Evolutionary conservation across 2,888 invertebrate species (phyloP).

Genomic region (Colletes collaris): DNA sequence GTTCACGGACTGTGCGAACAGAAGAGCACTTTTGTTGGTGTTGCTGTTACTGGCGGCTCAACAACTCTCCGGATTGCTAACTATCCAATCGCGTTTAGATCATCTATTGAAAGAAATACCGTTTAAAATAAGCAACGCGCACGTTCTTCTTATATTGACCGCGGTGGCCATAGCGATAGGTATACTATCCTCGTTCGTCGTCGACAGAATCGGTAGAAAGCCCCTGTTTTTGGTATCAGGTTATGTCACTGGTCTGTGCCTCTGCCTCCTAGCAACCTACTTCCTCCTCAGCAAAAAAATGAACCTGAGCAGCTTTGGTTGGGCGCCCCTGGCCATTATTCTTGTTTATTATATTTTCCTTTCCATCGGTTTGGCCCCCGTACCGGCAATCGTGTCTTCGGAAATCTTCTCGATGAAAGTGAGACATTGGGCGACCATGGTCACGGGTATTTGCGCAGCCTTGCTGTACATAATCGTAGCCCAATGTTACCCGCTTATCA

Average conservation of each 20-base stretch:
- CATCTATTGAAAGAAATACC: conserved; percentile 8
- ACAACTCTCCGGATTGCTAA: conserved; percentile 46
- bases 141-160: conserved; percentile 9
- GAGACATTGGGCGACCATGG: conserved; percentile 56
- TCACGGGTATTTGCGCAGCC: conserved; percentile 47
- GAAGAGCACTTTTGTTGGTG: conserved; percentile 36
- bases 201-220: conserved; percentile 59
- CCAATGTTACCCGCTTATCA: conserved; percentile 38
- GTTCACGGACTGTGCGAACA: conserved; percentile 20
- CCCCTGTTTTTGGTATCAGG: conserved; percentile 38
- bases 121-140: not conserved
- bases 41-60: conserved; percentile 46
- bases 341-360: conserved; percentile 14
- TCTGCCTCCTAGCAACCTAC: conserved; percentile 20
- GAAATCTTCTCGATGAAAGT: conserved; percentile 60
- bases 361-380: conserved; percentile 43
- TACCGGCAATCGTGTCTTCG: conserved; percentile 51
- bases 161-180: not conserved
- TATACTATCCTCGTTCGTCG: not conserved
- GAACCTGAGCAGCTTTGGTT: not conserved
- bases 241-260: conserved; percentile 19
- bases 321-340: conserved; percentile 35
- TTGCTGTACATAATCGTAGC: conserved; percentile 23
- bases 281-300: not conserved
- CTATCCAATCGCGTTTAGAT: conserved; percentile 25